Evolutionary conservation across 2,113 vertebrate genomes (phyloP).

Genomic region (Tachuris rubrigastra): DNA sequence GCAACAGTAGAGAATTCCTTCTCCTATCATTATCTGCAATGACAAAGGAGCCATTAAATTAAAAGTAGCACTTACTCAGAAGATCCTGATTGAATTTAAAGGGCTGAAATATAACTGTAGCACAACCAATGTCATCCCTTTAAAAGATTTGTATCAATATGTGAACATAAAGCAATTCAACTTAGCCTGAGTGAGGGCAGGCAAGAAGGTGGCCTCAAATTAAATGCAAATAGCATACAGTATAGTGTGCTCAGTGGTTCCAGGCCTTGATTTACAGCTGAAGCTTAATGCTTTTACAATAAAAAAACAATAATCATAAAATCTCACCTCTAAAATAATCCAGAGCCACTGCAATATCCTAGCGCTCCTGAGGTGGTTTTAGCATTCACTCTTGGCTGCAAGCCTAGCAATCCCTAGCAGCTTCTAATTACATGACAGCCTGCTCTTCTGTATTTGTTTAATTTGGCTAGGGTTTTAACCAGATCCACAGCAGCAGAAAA

Average conservation of each 20-base stretch:
- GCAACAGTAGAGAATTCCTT: conserved; percentile 97
- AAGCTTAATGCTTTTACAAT: not conserved
- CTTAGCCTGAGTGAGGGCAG: not conserved
- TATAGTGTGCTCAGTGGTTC: not conserved
- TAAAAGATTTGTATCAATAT: not conserved
- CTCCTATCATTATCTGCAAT: conserved; percentile 95
- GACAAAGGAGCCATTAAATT: conserved; percentile 47
- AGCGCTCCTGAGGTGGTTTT: not conserved
- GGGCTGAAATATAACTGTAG: not conserved
- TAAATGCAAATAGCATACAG: not conserved
- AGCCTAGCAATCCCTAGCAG: not conserved
- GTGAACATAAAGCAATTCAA: not conserved
- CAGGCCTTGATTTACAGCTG: not conserved
- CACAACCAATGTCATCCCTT: not conserved
- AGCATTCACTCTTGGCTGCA: not conserved
- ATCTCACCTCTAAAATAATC: not conserved
- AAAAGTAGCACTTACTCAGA: not conserved
- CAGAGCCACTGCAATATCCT: not conserved
- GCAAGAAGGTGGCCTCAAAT: not conserved
- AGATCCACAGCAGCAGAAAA: not conserved
- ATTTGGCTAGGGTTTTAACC: conserved; percentile 31
- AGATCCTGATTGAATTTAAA: not conserved
- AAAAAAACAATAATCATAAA: not conserved
- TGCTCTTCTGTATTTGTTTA: conserved; percentile 11
- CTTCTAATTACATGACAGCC: conserved; percentile 2